Base-by-base conservation (phyloP, 2,888 invertebrate species). In the Xanthia icteritia region DNA sequence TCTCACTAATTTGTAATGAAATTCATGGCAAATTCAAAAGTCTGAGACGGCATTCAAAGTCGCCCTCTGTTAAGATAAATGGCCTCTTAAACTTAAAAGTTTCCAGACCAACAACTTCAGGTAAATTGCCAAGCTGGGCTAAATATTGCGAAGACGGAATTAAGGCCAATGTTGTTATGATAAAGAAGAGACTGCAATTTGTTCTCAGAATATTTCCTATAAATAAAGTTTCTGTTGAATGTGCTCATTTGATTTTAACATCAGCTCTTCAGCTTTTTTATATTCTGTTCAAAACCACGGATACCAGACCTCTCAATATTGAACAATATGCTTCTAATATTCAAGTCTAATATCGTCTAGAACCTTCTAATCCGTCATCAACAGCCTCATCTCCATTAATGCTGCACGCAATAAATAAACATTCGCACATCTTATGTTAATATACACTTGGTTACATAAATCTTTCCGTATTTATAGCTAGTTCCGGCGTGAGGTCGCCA, bases 371-470 rank as follows among this genome's bases (percentile, higher is more conserved):
- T 58, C 20, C 42, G 11, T 48, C 48, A 67, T 64, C 54, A 54
- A 31, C 20, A 60, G 51, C 51, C 36, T 58, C 31, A n/a, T 42
- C 11, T 64, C 36, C 15, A 65, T 73, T 48, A 60, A 61, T 5
- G 36, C 42, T 36, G 27, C 45, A 63, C 13, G 51, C n/a, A 45
- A 79, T 61, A 83, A 65, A 74, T 70, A 85, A 63, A 77, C 60
- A 73, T 67, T 68, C 39, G 48, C 56, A 8, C 42, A 42, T 58
- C 31, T 77, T 83, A 83, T 69, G 79, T 78, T 65, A 77, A 86
- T 76, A n/a, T 15, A 39, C 42, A 68, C 39, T 68, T 56, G 45
- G 74, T 76, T 82, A 86, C 66, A 83, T 87, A 79, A 82, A 83
- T 77, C 73, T 72, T 76, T 69, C 45, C 58, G 76, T 82, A 78